Conservation (phyloP, 1,140 invertebrate species). For the Diachasma alloeum region DNA sequence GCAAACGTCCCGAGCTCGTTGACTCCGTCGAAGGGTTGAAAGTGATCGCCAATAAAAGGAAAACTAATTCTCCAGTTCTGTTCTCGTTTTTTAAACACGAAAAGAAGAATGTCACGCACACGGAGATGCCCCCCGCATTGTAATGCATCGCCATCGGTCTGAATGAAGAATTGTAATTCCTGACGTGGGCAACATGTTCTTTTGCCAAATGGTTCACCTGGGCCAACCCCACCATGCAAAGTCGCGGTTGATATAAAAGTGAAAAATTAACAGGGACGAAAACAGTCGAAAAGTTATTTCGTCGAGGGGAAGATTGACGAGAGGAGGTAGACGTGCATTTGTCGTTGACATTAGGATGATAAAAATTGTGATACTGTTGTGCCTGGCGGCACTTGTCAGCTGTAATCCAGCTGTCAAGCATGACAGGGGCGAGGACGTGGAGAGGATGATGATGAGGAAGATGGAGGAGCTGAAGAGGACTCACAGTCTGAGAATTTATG, state of each 20-base stretch:
- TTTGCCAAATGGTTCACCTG: slow-evolving; percentile 63
- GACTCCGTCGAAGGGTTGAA: slow-evolving; percentile 35
- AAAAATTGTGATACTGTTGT: slow-evolving; percentile 37
- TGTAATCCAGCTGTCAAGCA: slow-evolving; percentile 25
- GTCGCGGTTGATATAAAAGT: slow-evolving; percentile 55
- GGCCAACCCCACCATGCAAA: slow-evolving; percentile 45
- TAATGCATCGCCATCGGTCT: slow-evolving; percentile 42
- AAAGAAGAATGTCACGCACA: slow-evolving; percentile 33
- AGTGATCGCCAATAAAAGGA: slow-evolving; percentile 58
- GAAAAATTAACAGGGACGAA: slow-evolving; percentile 48
- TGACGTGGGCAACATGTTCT: slow-evolving; percentile 40
- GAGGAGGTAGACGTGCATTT: background rate
- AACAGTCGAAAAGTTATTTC: slow-evolving; percentile 49
- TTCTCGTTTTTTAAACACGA: background rate
- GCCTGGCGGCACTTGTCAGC: slow-evolving; percentile 24
- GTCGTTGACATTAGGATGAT: slow-evolving; percentile 33
- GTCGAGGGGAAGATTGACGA: background rate
- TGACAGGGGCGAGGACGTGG: slow-evolving; percentile 32
- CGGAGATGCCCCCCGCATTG: slow-evolving; percentile 37
- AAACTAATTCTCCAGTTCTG: slow-evolving; percentile 39
- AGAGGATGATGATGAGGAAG: slow-evolving; percentile 44
- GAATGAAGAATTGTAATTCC: slow-evolving; percentile 59
- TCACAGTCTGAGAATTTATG: slow-evolving; percentile 48
- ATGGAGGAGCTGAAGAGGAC: slow-evolving; percentile 53
- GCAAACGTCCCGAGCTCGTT: background rate